phyloP scores from a whole-genome alignment of 2,113 vertebrate species.

The Leptosomus discolor region DNA sequence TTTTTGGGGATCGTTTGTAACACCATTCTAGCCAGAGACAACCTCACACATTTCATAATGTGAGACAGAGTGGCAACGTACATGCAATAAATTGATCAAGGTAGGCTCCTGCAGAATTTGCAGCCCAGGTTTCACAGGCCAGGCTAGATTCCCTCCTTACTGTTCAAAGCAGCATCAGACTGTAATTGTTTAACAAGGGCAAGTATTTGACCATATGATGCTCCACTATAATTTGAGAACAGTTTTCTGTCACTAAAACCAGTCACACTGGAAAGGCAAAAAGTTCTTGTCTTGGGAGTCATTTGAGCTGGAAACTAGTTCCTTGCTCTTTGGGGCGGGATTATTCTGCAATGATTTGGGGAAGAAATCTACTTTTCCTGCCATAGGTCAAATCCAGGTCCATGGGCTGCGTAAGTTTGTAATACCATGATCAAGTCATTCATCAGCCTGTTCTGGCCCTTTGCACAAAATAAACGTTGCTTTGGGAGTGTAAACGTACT shows the following conservation, averaged over 20 bases:
- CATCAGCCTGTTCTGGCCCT: background rate
- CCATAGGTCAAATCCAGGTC: background rate
- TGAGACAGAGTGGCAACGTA: background rate
- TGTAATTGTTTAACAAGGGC: background rate
- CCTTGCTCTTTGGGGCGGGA: background rate
- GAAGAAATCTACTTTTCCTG: background rate
- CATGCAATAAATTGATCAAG: background rate
- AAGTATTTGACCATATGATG: background rate
- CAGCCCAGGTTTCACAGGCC: background rate
- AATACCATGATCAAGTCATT: background rate
- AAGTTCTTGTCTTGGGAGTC: background rate
- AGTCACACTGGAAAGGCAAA: background rate
- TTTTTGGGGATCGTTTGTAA: background rate
- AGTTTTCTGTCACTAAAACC: background rate
- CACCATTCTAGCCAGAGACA: background rate
- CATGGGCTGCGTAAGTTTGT: background rate
- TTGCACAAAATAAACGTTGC: background rate
- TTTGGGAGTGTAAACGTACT: background rate
- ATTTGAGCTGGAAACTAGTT: background rate
- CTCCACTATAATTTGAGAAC: background rate
- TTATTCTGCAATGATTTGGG: background rate
- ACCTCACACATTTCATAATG: background rate
- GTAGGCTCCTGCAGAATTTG: background rate
- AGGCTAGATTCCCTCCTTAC: background rate
- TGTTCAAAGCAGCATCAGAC: background rate